Conservation (phyloP, 2,113 vertebrate species). For the Gnathonemus longibarbis region DNA sequence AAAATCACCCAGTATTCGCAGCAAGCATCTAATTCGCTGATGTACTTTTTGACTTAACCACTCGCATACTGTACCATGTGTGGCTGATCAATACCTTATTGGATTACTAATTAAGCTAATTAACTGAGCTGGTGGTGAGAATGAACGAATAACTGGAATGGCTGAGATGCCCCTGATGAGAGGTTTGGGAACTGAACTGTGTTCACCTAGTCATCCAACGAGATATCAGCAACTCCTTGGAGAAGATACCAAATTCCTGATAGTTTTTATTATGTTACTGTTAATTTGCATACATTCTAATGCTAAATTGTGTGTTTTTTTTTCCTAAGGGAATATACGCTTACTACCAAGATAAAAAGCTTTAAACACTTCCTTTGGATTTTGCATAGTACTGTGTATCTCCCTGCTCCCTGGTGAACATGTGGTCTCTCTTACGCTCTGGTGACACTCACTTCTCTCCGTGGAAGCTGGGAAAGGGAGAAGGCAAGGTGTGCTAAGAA, state of each 20-base stretch:
- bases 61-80: not conserved
- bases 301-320: not conserved
- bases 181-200: not conserved
- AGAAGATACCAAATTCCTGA: not conserved
- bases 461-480: conserved; percentile 54
- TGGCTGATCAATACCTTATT: not conserved
- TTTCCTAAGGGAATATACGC: not conserved
- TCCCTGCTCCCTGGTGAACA: not conserved
- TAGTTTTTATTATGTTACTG: not conserved
- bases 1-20: not conserved
- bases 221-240: not conserved
- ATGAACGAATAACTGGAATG: not conserved
- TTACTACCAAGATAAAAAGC: not conserved
- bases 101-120: not conserved
- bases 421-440: not conserved
- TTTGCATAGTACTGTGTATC: not conserved
- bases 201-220: not conserved
- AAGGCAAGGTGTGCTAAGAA: conserved; percentile 30
- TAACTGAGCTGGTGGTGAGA: not conserved
- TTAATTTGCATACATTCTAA: not conserved
- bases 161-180: not conserved
- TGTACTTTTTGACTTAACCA: not conserved
- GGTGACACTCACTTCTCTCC: not conserved
- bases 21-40: not conserved
- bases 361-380: not conserved